Percentiles rank a stretch among this genome's conserved stretches.
Evolutionary conservation across 1,140 invertebrate genomes (phyloP).

Genomic region (Drosophila fuyamai): DNA sequence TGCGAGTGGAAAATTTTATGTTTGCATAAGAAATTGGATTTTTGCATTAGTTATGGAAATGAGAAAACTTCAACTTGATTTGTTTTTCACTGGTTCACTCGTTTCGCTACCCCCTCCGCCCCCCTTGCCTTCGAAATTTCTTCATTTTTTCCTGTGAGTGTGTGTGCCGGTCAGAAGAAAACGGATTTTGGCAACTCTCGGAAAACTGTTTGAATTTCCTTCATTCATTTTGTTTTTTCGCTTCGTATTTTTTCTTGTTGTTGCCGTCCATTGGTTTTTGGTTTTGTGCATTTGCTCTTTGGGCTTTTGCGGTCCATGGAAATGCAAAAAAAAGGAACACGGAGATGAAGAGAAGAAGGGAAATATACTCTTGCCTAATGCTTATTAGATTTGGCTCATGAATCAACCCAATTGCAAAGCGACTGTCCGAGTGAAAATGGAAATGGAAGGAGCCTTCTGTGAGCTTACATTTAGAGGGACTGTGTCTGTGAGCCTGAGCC

Average conservation of each 20-base stretch:
- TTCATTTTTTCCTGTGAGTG: constrained; percentile 15
- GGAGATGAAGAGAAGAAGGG: constrained; percentile 12
- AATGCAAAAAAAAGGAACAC: constrained; percentile 8
- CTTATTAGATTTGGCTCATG: constrained; percentile 80
- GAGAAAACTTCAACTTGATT: constrained; percentile 84
- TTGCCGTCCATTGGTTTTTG: constrained; percentile 52
- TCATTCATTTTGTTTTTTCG: constrained; percentile 38
- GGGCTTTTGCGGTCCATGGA: constrained; percentile 53
- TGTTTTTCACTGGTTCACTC: constrained; percentile 75
- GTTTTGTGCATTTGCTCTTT: constrained; percentile 61
- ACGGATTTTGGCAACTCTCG: constrained; percentile 63
- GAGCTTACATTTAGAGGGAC: constrained; percentile 7
- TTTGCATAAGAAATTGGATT: constrained; percentile 85
- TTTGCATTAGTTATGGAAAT: constrained; percentile 85
- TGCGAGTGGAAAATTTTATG: constrained; percentile 84
- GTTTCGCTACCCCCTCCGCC: neutral
- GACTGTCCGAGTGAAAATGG: constrained; percentile 34
- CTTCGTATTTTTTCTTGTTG: constrained; percentile 27
- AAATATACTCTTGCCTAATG: constrained; percentile 61
- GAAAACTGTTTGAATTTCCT: constrained; percentile 65
- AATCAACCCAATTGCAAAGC: constrained; percentile 65
- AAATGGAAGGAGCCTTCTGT: constrained; percentile 14
- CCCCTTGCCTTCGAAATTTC: constrained; percentile 9
- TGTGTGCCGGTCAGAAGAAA: constrained; percentile 65
- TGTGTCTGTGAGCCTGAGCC: constrained; percentile 16